phyloP scores from a whole-genome alignment of 1,140 invertebrate genomes.

The Daktulosphaira vitifoliae region DNA sequence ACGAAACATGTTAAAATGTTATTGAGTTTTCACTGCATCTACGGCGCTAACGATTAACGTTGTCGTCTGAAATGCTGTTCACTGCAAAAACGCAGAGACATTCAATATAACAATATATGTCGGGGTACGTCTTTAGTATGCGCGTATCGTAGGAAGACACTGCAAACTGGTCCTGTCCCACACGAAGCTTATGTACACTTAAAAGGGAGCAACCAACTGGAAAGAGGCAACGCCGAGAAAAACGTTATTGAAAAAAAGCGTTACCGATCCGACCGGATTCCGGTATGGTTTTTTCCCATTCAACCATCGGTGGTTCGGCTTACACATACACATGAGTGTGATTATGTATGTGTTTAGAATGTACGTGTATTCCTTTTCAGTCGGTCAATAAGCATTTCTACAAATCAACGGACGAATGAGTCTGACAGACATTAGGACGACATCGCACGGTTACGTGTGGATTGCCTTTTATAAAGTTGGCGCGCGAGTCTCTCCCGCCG shows the following conservation, averaged over 20 bases:
- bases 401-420: constrained; percentile 27
- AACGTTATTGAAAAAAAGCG: background rate
- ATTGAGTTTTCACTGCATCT: constrained; percentile 15
- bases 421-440: constrained; percentile 27
- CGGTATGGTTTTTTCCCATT: background rate
- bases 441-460: constrained; percentile 1
- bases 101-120: background rate
- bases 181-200: background rate
- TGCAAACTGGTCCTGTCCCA: constrained; percentile 12
- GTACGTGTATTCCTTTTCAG: constrained; percentile 1
- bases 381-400: constrained; percentile 6
- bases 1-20: too few relatives aligned
- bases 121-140: background rate
- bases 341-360: too few relatives aligned
- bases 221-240: background rate
- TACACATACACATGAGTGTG: too few relatives aligned
- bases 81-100: too few relatives aligned
- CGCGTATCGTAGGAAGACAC: background rate
- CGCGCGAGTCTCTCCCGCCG: background rate
- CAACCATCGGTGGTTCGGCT: too few relatives aligned
- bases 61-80: background rate
- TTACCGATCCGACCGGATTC: constrained; percentile 23
- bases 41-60: constrained; percentile 29
- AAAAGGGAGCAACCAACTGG: constrained; percentile 20
- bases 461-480: constrained; percentile 24